Evolutionary conservation across 1,140 invertebrate genomes (phyloP).

Genomic region (Tenebrio molitor): DNA sequence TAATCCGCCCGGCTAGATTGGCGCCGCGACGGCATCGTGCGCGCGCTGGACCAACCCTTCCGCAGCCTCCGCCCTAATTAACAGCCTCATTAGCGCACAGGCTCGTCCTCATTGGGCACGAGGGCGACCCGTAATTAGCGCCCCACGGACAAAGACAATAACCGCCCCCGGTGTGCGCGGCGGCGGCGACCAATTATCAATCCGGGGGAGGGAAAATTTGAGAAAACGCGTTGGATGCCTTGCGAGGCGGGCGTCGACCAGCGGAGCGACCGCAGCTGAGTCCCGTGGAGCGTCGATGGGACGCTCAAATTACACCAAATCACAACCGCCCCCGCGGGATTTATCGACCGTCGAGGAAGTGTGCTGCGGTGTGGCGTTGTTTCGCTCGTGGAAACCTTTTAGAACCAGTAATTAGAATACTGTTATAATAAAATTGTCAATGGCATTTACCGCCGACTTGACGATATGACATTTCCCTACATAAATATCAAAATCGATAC

Average conservation of each 20-base stretch:
- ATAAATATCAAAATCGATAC: constrained; percentile 45
- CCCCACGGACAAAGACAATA: constrained; percentile 28
- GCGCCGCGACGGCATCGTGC: constrained; percentile 48
- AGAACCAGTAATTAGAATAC: constrained; percentile 23
- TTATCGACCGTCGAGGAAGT: constrained; percentile 2
- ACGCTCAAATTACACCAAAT: too few species aligned
- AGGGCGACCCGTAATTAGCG: constrained; percentile 37
- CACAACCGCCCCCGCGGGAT: constrained; percentile 25
- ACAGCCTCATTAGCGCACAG: constrained; percentile 52
- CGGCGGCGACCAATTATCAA: constrained; percentile 2
- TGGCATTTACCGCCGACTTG: constrained; percentile 29
- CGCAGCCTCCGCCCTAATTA: constrained; percentile 58
- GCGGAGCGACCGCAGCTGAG: too few species aligned
- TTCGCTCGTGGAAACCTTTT: constrained; percentile 21
- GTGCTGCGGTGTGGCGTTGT: not conserved
- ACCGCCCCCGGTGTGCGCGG: constrained; percentile 32
- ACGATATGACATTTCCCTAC: constrained; percentile 40
- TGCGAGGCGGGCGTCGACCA: too few species aligned
- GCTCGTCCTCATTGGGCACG: constrained; percentile 49
- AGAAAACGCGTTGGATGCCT: too few species aligned
- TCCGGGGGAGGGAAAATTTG: not conserved
- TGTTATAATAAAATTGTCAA: constrained; percentile 39
- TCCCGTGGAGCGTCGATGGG: too few species aligned
- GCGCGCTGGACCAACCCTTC: constrained; percentile 57
- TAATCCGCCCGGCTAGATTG: constrained; percentile 57